phyloP scores from a whole-genome alignment of 1,140 invertebrate genomes.

The Glomeris maerens region DNA sequence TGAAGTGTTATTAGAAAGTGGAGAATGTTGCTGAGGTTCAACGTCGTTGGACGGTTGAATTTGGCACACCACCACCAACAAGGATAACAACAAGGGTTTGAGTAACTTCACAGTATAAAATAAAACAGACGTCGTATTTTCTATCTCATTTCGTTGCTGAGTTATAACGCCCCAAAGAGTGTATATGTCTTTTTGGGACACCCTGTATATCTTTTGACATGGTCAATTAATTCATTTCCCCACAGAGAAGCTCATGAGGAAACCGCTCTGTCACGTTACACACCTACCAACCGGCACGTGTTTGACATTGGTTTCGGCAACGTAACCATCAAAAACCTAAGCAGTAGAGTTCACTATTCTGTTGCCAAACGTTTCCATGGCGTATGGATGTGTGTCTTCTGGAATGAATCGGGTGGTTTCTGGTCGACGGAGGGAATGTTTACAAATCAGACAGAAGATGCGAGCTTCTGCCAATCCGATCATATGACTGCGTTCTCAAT shows the following conservation, averaged over 20 bases:
- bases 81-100: too few relatives aligned
- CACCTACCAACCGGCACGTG: conserved; percentile 12
- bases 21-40: too few relatives aligned
- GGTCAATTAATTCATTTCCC: not conserved
- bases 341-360: conserved; percentile 28
- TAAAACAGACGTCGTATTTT: not conserved
- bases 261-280: conserved; percentile 1
- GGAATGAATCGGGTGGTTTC: conserved; percentile 31
- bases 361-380: conserved; percentile 22
- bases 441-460: conserved; percentile 24
- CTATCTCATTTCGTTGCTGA: conserved; percentile 6
- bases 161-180: not conserved
- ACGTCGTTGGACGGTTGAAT: too few relatives aligned
- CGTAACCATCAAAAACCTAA: conserved; percentile 26
- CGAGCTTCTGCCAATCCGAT: conserved; percentile 30
- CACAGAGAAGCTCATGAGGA: conserved; percentile 13
- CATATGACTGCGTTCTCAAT: conserved; percentile 42
- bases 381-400: conserved; percentile 31
- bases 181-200: not conserved
- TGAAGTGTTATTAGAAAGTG: too few relatives aligned
- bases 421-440: conserved; percentile 35
- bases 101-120: too few relatives aligned
- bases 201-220: not conserved
- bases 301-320: conserved; percentile 22
- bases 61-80: too few relatives aligned